phyloP scores from a whole-genome alignment of 2,888 invertebrate genomes.

The Allophyes oxyacanthae region DNA sequence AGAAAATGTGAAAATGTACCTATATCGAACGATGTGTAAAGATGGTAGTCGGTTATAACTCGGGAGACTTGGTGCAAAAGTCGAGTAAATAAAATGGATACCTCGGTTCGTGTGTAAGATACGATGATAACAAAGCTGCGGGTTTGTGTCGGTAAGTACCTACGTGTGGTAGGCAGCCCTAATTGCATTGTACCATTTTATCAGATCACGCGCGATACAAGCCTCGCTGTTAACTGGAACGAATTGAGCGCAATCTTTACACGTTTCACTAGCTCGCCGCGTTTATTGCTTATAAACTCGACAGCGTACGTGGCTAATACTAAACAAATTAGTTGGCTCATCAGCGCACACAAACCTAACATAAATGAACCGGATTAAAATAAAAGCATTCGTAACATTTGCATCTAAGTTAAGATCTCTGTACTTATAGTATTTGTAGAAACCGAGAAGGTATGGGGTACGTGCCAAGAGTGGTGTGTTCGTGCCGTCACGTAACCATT shows the following conservation, averaged over 20 bases:
- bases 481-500: constrained; percentile 52
- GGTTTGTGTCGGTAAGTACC: neutral
- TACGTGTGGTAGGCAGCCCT: constrained; percentile 21
- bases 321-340: constrained; percentile 5
- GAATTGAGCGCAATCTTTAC: constrained; percentile 22
- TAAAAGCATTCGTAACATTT: constrained; percentile 9
- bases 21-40: neutral
- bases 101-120: constrained; percentile 3
- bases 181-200: constrained; percentile 30
- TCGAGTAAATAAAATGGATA: constrained; percentile 13
- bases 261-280: constrained; percentile 8
- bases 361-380: neutral
- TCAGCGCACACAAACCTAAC: neutral
- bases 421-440: constrained; percentile 39
- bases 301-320: neutral
- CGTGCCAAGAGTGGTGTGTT: constrained; percentile 51
- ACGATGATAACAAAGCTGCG: constrained; percentile 1
- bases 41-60: constrained; percentile 3
- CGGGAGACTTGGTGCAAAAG: constrained; percentile 1
- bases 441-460: constrained; percentile 42
- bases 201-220: constrained; percentile 29
- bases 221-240: constrained; percentile 19
- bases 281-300: constrained; percentile 24
- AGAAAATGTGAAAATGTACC: constrained; percentile 1
- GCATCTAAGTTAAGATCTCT: constrained; percentile 42